Conservation (phyloP, 2,113 vertebrate genomes). For the Marmota flaviventris region DNA sequence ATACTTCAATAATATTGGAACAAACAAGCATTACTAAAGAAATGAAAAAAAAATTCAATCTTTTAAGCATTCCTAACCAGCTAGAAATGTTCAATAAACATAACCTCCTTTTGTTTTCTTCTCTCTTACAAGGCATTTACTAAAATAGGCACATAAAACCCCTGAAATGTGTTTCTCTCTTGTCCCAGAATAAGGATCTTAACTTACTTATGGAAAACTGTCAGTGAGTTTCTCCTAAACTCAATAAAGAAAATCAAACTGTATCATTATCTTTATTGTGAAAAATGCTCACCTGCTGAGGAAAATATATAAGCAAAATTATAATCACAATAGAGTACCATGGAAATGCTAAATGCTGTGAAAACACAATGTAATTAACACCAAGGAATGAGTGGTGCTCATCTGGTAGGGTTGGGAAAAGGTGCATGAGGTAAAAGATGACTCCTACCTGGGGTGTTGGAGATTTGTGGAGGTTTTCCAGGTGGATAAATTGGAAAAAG, state of each 20-base stretch:
- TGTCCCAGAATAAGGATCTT: neutral
- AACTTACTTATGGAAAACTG: constrained; percentile 15
- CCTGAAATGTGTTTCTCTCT: neutral
- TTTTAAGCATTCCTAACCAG: neutral
- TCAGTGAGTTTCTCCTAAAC: neutral
- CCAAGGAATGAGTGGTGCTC: neutral
- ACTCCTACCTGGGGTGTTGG: neutral
- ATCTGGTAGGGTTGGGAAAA: neutral
- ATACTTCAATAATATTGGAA: neutral
- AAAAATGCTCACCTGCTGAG: neutral
- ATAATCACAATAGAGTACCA: neutral
- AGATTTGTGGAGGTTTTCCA: neutral
- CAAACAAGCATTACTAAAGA: neutral
- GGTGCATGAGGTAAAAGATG: neutral
- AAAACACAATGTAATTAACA: neutral
- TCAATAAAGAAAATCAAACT: constrained; percentile 25
- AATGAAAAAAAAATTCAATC: neutral
- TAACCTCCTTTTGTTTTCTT: neutral
- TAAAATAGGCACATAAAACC: neutral
- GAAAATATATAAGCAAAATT: neutral
- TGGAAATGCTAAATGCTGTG: neutral
- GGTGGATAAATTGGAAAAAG: neutral
- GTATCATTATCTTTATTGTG: neutral
- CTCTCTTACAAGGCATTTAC: neutral
- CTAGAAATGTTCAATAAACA: neutral